phyloP scores from a whole-genome alignment of 2,113 vertebrate genomes.

The Cercopithecus mona region DNA sequence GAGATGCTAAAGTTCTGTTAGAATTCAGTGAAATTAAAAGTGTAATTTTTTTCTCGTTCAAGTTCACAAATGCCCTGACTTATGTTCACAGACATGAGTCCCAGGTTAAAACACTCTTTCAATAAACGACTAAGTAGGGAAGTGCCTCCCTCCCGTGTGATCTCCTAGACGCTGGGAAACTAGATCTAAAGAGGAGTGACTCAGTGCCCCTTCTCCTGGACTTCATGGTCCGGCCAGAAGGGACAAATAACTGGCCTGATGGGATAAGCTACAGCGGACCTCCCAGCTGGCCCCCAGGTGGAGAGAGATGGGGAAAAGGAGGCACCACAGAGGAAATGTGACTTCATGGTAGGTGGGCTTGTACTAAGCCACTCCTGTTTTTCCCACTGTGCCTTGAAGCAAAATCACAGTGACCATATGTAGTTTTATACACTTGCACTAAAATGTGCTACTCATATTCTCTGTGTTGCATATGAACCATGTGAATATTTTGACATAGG shows the following conservation, averaged over 20 bases:
- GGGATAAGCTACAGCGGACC: neutral
- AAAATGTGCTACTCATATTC: neutral
- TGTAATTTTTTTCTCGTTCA: neutral
- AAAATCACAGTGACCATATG: neutral
- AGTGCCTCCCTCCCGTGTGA: neutral
- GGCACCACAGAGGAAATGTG: neutral
- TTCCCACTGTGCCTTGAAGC: neutral
- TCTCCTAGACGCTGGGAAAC: neutral
- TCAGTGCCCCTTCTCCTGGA: rapidly evolving
- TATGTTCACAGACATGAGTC: neutral
- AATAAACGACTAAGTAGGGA: neutral
- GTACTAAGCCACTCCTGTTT: neutral
- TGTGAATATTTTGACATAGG: neutral
- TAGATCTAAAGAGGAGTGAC: neutral
- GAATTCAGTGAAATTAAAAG: neutral
- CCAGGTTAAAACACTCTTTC: neutral
- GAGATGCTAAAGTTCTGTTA: neutral
- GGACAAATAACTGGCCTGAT: neutral
- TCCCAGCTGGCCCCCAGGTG: neutral
- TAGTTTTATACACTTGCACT: neutral
- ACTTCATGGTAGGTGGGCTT: neutral
- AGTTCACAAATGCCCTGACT: neutral
- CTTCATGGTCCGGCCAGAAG: neutral
- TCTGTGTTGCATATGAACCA: neutral
- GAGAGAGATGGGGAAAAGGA: neutral